These are phyloP conservation scores for Eupithecia centaureata DNA, from an alignment of 2,888 invertebrate genomes.

Conservation along the genomic window DNA sequence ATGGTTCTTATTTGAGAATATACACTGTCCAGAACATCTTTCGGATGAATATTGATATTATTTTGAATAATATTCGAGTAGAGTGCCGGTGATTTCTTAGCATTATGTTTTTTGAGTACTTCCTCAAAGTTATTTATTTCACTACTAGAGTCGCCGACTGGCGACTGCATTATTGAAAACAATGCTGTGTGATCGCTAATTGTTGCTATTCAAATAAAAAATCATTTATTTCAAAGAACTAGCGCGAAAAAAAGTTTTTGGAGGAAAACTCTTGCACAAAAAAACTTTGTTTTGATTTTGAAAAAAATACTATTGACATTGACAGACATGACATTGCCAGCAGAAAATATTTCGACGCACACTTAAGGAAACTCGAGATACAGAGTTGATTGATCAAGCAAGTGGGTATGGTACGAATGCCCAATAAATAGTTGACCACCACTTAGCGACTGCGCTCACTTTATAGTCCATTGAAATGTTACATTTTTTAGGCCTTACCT, in stretches of 20 bases:
- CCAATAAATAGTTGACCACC: no score
- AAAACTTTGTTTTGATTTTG: conserved; percentile 4
- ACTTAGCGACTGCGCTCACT: no score
- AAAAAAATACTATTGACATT: background rate
- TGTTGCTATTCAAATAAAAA: background rate
- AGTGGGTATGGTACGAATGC: no score
- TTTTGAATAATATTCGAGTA: conserved; percentile 33
- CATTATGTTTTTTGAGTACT: conserved; percentile 48
- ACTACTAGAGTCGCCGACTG: background rate
- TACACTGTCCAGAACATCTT: conserved; percentile 62
- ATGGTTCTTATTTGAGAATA: conserved; percentile 65
- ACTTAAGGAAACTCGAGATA: no score
- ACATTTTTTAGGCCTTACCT: no score
- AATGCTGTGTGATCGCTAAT: background rate
- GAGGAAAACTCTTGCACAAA: background rate
- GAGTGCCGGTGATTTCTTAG: conserved; percentile 45
- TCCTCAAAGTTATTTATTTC: conserved; percentile 49
- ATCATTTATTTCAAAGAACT: background rate
- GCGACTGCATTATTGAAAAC: conserved; percentile 9
- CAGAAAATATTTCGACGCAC: background rate
- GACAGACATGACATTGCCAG: background rate
- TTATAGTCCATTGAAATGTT: no score
- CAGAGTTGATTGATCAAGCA: no score
- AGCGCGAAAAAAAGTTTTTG: background rate
- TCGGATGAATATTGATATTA: conserved; percentile 42